Evolutionary conservation across 2,113 vertebrate genomes (phyloP).

Genomic region (Notarius quadriscutis): DNA sequence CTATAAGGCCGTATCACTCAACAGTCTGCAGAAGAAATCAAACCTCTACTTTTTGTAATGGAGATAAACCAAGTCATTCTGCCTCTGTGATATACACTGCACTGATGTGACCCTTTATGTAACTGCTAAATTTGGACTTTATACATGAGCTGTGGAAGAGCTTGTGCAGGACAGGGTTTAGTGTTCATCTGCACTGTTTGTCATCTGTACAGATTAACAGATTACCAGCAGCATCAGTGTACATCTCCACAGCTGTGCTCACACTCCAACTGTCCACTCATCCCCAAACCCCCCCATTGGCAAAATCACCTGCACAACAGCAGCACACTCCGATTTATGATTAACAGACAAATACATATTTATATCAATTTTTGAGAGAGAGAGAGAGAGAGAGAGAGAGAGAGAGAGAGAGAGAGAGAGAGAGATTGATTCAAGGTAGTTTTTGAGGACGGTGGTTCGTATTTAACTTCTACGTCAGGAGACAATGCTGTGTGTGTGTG

Average conservation of each 20-base stretch:
- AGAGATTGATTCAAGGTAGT: constrained; percentile 2
- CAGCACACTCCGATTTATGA: neutral
- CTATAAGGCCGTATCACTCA: neutral
- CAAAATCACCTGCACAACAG: constrained; percentile 27
- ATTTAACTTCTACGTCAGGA: constrained; percentile 27
- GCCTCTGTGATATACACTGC: neutral
- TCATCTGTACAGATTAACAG: constrained; percentile 41
- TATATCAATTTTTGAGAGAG: constrained; percentile 42
- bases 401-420: neutral
- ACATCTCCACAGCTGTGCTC: constrained; percentile 44
- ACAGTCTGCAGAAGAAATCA: neutral
- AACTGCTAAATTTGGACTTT: neutral
- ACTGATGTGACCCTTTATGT: neutral
- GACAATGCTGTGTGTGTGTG: constrained; percentile 8
- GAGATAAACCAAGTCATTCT: neutral
- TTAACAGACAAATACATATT: constrained; percentile 15
- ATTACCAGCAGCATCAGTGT: constrained; percentile 48
- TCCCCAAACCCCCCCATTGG: neutral
- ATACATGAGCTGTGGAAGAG: neutral
- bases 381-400: neutral
- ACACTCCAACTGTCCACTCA: constrained; percentile 17
- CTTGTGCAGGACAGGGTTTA: constrained; percentile 24
- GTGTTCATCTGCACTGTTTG: constrained; percentile 33
- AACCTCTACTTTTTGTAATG: too few relatives aligned
- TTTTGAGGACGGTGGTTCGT: constrained; percentile 31